Conservation (phyloP, 2,797 vertebrate genomes). For the Lutjanus campechanus region DNA sequence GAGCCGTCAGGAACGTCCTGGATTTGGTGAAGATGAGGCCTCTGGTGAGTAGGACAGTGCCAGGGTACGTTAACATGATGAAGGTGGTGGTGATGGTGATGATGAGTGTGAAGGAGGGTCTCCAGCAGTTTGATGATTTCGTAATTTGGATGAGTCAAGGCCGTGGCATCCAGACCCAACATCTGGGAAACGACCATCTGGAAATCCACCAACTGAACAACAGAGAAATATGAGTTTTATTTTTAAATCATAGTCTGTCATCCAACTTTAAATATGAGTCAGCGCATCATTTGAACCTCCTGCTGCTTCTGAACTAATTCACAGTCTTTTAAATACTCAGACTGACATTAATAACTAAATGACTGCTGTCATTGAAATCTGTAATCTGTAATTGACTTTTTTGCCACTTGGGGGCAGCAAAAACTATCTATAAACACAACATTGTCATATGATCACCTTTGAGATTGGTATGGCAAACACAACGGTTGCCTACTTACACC, state of each 20-base stretch:
- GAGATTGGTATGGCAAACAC: too few species aligned
- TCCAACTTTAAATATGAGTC: neutral
- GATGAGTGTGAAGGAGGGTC: constrained; percentile 84
- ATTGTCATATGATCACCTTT: neutral
- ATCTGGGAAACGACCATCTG: constrained; percentile 87
- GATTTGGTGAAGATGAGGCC: constrained; percentile 38
- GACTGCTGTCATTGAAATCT: too few species aligned
- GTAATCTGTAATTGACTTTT: neutral
- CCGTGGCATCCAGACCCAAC: constrained; percentile 85
- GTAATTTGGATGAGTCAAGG: constrained; percentile 85
- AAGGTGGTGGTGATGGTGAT: constrained; percentile 74
- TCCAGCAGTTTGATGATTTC: constrained; percentile 91
- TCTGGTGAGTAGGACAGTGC: constrained; percentile 60
- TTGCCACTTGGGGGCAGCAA: neutral
- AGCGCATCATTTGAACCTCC: neutral
- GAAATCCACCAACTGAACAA: constrained; percentile 90
- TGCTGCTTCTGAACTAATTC: neutral
- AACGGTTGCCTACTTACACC: too few species aligned
- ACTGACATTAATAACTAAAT: neutral
- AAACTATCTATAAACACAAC: neutral
- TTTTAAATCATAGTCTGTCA: neutral
- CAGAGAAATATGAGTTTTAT: neutral
- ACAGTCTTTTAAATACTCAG: neutral
- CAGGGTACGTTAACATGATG: constrained; percentile 44
- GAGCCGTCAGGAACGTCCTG: constrained; percentile 34